Evolutionary conservation across 2,113 vertebrate species (phyloP), one percentile per base, ranked within the genome.

Genomic region (Podilymbus podiceps): DNA sequence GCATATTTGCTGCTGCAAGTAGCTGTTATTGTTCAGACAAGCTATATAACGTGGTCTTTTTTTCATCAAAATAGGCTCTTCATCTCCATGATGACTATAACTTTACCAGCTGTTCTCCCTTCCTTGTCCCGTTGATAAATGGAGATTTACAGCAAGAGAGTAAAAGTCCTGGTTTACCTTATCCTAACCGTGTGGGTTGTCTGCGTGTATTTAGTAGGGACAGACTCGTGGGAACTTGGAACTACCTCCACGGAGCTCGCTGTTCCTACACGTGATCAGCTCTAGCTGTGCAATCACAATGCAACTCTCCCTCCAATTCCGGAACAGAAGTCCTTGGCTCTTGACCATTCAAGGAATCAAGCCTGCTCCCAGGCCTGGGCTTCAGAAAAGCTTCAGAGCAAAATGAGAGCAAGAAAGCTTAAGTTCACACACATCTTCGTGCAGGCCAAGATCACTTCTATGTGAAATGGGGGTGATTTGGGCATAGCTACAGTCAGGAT

Each of bases 221-320:
- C 8, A 35, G 50, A 71, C 44, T 35, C 69, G 28, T 5, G 18
- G 44, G 56, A 75, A 63, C 44, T 58, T 64, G 62, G 46, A 53
- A 58, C 24, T 35, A 8, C 15, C 18, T 58, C 46, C 23, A n/a
- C 2, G 0, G 33, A 84, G 42, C 24, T 78, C 66, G 35, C 33
- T 8, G 21, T 31, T 77, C 20, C 55, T 68, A 27, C 38, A 17
- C 0, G 0, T 46, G 47, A 52, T 24, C 4, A 0, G 35, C 9
- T 55, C 49, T 31, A 17, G 8, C 35, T 55, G 24, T 6, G 18
- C 19, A 40, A 52, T 18, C 28, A 33, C 33, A 74, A 31, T 8
- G 3, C 24, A 62, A 40, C 18, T 30, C 53, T 38, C 50, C 55
- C 56, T 78, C 60, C 1, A 1, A 55, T 66, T 49, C 0, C 1